Evolutionary conservation across 2,797 vertebrate genomes (phyloP).

Genomic region (Notamacropus eugenii): DNA sequence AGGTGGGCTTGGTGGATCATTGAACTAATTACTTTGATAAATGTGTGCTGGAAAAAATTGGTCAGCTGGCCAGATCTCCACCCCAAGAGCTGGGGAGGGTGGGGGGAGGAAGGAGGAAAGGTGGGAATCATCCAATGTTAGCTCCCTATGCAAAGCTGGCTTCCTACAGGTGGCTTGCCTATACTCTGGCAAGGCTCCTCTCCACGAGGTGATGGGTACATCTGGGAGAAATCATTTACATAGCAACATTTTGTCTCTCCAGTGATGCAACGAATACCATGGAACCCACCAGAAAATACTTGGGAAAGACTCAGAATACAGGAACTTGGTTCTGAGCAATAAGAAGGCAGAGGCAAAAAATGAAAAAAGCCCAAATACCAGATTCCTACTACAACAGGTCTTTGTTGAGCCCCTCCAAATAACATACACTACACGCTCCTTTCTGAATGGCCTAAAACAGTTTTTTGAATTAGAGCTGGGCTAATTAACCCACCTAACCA

Average conservation of each 20-base stretch:
- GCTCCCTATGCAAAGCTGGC: not conserved
- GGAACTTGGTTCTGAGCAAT: not conserved
- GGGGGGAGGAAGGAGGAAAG: not conserved
- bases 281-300: not conserved
- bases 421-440: not conserved
- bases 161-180: not conserved
- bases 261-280: not conserved
- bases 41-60: constrained; percentile 63
- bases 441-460: constrained; percentile 54
- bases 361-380: not conserved
- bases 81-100: not conserved
- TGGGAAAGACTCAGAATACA: not conserved
- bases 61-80: constrained; percentile 5
- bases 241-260: not conserved
- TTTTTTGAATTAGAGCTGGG: constrained; percentile 35
- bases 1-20: constrained; percentile 76
- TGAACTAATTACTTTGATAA: constrained; percentile 79
- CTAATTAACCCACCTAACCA: constrained; percentile 54
- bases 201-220: not conserved
- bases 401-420: not conserved
- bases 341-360: not conserved
- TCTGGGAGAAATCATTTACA: not conserved
- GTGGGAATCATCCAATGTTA: not conserved
- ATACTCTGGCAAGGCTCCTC: not conserved
- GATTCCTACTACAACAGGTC: not conserved